Percentiles rank a stretch among this genome's conserved stretches.
These are phyloP conservation scores for Drosophila mettleri DNA, from an alignment of 2,888 invertebrate genomes.

Conservation along the genomic window DNA sequence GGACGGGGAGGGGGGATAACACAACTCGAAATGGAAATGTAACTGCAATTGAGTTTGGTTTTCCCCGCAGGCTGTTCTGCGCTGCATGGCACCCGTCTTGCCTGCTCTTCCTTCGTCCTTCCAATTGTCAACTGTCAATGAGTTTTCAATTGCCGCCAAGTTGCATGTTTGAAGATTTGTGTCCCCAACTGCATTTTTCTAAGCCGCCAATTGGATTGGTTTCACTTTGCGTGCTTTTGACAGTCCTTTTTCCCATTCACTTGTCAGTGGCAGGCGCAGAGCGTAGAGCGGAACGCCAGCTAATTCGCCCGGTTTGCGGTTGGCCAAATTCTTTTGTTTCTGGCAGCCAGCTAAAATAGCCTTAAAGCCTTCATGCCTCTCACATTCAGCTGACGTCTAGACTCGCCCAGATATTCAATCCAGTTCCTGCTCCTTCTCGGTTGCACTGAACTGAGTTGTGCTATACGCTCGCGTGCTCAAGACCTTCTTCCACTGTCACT, in stretches of 20 bases:
- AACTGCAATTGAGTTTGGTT: constrained; percentile 71
- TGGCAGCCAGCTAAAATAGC: constrained; percentile 27
- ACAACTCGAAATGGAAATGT: constrained; percentile 63
- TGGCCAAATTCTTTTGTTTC: constrained; percentile 61
- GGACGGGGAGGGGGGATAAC: background rate
- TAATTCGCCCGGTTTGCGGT: constrained; percentile 62
- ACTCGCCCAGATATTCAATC: constrained; percentile 22
- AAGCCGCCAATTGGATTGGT: constrained; percentile 72
- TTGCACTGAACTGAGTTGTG: constrained; percentile 36
- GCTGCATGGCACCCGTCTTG: background rate
- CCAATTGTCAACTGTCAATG: constrained; percentile 80
- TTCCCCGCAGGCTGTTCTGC: constrained; percentile 29
- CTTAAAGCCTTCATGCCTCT: constrained; percentile 25
- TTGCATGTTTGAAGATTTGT: constrained; percentile 75
- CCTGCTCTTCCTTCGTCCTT: constrained; percentile 33
- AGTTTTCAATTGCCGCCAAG: constrained; percentile 80
- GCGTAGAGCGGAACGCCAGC: constrained; percentile 22
- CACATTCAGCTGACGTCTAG: constrained; percentile 16
- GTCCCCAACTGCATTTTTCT: constrained; percentile 55
- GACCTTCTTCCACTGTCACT: constrained; percentile 4
- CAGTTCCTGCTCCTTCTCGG: constrained; percentile 9
- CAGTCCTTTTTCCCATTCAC: constrained; percentile 60
- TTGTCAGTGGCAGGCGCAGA: constrained; percentile 49
- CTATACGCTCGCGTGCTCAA: constrained; percentile 46
- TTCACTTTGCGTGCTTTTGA: constrained; percentile 65